phyloP scores from a whole-genome alignment of 2,113 vertebrate species.

The Oceanites oceanicus region DNA sequence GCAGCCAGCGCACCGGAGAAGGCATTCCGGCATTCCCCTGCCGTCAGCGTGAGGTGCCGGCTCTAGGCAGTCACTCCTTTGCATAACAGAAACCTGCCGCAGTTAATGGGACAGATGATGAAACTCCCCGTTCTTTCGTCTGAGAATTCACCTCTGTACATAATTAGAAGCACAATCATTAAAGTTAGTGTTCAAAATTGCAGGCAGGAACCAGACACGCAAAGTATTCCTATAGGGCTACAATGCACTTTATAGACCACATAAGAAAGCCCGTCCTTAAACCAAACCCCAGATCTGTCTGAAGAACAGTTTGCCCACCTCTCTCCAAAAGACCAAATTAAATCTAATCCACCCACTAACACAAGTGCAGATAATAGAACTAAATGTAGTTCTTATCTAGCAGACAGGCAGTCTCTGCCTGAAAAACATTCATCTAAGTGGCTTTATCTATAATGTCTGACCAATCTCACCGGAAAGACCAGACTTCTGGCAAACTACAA shows the following conservation, averaged over 20 bases:
- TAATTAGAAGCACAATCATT: constrained; percentile 12
- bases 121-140: neutral
- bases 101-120: neutral
- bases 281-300: constrained; percentile 8
- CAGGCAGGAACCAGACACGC: neutral
- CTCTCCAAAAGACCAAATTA: neutral
- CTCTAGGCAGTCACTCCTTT: neutral
- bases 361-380: neutral
- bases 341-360: neutral
- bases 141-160: neutral
- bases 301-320: neutral
- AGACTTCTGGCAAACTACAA: neutral
- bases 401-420: neutral
- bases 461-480: neutral
- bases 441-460: neutral
- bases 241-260: neutral
- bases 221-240: neutral
- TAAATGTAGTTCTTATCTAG: constrained; percentile 15
- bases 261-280: neutral
- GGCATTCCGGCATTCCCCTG: neutral
- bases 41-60: neutral
- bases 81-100: neutral
- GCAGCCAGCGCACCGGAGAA: fast-evolving
- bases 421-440: neutral
- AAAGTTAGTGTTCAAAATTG: neutral